Evolutionary conservation across 2,797 vertebrate species (phyloP).

Genomic region (Labeo calbasu): DNA sequence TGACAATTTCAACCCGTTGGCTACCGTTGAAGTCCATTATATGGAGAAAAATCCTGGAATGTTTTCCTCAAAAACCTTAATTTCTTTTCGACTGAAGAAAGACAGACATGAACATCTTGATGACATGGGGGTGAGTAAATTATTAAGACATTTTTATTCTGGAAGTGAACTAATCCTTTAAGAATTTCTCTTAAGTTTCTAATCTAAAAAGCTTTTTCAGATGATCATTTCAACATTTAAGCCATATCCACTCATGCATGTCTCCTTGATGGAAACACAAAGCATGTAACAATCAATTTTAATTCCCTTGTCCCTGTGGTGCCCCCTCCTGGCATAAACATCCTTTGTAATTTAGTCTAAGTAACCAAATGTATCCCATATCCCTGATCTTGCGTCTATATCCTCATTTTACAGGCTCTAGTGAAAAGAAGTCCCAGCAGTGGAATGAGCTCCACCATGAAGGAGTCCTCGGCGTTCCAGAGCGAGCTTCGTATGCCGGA

Average conservation of each 20-base stretch:
- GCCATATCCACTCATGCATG: conserved; percentile 59
- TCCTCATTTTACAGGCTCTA: conserved; percentile 81
- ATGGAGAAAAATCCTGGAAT: too few species aligned
- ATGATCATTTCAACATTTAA: conserved; percentile 43
- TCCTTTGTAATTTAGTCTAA: conserved; percentile 12
- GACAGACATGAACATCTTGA: too few species aligned
- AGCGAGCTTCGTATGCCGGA: conserved; percentile 92
- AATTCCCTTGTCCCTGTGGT: conserved; percentile 23
- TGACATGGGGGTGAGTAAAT: too few species aligned
- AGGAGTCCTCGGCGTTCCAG: conserved; percentile 95
- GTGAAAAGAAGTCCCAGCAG: conserved; percentile 98
- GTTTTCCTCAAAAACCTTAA: too few species aligned
- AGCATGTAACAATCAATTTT: conserved; percentile 51
- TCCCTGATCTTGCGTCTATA: conserved; percentile 19
- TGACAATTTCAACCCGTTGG: too few species aligned
- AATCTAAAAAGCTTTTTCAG: neutral
- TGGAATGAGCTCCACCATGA: conserved; percentile 94
- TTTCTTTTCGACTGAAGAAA: too few species aligned
- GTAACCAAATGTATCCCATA: neutral
- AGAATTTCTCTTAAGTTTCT: neutral
- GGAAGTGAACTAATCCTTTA: neutral
- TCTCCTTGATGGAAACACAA: conserved; percentile 40
- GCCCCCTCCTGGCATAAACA: conserved; percentile 35
- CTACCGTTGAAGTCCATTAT: too few species aligned
- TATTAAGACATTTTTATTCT: too few species aligned